Percentiles rank a stretch among this genome's conserved stretches.
phyloP scores from a whole-genome alignment of 2,797 vertebrate genomes.

The Propithecus deckenii region DNA sequence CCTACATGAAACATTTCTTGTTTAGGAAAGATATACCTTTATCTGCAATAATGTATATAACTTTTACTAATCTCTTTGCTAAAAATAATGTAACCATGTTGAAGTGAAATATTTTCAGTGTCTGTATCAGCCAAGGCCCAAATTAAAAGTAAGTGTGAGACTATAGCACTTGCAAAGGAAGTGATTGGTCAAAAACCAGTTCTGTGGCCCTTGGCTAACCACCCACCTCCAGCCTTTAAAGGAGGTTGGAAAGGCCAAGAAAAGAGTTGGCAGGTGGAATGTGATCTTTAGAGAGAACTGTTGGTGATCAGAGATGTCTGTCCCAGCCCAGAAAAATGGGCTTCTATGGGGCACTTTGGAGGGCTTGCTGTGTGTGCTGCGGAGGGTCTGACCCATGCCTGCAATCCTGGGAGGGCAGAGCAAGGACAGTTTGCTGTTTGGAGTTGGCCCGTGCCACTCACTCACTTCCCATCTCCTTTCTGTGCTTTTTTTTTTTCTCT shows the following conservation, averaged over 20 bases:
- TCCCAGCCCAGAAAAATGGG: not conserved
- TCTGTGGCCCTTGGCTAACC: not conserved
- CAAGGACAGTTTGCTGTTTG: not conserved
- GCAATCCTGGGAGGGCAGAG: not conserved
- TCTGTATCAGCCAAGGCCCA: not conserved
- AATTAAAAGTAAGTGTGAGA: not conserved
- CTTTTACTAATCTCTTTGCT: not conserved
- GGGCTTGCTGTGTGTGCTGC: too few species aligned
- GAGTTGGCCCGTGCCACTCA: not conserved
- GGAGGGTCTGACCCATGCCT: not conserved
- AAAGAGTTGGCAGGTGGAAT: not conserved
- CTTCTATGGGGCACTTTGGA: not conserved
- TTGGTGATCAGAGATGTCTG: not conserved
- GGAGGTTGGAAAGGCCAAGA: not conserved
- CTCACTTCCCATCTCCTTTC: not conserved
- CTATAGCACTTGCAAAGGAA: not conserved
- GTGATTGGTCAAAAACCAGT: not conserved
- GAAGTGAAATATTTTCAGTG: conserved; percentile 9
- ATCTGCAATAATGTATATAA: not conserved
- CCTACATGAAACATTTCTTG: not conserved
- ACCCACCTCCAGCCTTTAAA: not conserved
- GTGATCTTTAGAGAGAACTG: not conserved
- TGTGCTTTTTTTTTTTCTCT: not conserved
- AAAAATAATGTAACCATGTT: not conserved
- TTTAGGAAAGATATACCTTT: not conserved